Conservation (phyloP, 1,140 invertebrate genomes). For the Tetramorium alpestre region DNA sequence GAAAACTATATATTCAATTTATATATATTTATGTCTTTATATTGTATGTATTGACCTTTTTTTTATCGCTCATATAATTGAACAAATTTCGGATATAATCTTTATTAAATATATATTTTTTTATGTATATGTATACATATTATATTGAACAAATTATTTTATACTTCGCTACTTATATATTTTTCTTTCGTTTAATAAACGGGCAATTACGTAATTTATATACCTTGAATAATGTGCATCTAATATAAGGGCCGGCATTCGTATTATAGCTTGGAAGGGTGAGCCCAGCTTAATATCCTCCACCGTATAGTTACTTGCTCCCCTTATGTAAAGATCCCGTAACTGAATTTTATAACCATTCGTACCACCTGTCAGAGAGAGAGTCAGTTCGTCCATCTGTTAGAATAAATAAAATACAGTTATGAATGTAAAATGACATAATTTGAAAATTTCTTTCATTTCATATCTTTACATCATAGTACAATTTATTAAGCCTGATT, state of each 20-base stretch:
- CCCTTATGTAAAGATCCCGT: conserved; percentile 89
- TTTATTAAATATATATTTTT: neutral
- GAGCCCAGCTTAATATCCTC: conserved; percentile 88
- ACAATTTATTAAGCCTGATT: neutral
- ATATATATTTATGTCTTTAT: neutral
- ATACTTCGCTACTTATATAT: neutral
- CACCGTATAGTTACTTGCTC: conserved; percentile 90
- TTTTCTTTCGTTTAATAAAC: neutral
- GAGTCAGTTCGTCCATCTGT: conserved; percentile 89
- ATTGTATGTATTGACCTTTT: no score
- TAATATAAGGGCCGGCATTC: conserved; percentile 89
- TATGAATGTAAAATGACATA: neutral
- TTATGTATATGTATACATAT: neutral
- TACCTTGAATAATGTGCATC: conserved; percentile 89
- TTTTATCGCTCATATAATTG: neutral
- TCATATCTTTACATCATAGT: neutral
- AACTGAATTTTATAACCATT: conserved; percentile 90
- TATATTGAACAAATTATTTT: neutral
- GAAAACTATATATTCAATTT: neutral
- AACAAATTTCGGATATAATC: neutral
- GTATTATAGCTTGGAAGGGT: conserved; percentile 89
- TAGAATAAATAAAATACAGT: conserved; percentile 14
- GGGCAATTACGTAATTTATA: conserved; percentile 35
- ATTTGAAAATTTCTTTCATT: neutral
- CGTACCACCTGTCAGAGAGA: conserved; percentile 89